Evolutionary conservation across 2,113 vertebrate species (phyloP).

Genomic region (mouse (Mus musculus)): DNA sequence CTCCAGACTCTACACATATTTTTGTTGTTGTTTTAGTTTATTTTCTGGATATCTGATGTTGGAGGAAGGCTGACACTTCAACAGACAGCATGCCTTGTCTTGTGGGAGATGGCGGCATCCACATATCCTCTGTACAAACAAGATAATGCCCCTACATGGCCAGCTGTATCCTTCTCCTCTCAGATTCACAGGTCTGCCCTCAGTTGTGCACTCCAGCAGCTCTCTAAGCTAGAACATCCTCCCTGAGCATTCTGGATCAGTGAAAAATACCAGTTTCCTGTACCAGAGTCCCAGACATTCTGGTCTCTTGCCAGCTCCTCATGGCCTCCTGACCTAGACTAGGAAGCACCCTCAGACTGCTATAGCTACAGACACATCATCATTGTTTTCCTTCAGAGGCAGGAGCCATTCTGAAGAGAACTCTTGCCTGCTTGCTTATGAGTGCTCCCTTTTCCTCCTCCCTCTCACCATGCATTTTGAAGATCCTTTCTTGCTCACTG

Average conservation of each 20-base stretch:
- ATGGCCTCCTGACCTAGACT: no score
- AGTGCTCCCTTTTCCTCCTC: neutral
- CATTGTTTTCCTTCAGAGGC: neutral
- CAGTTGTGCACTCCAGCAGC: neutral
- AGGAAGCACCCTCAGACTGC: neutral
- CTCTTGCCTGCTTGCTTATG: neutral
- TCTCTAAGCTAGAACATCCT: fast-evolving
- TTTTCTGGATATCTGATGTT: neutral
- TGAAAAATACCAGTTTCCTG: fast-evolving
- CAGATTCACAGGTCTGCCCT: fast-evolving
- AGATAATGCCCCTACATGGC: neutral
- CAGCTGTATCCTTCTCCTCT: neutral
- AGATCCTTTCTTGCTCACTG: neutral
- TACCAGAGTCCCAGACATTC: fast-evolving
- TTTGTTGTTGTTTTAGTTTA: neutral
- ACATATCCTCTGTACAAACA: no score
- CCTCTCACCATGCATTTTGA: neutral
- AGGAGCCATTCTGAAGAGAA: neutral
- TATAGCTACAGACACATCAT: fast-evolving
- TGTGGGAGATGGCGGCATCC: neutral
- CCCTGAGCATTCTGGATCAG: neutral
- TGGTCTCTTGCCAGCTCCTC: no score
- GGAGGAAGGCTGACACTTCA: fast-evolving
- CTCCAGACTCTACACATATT: neutral
- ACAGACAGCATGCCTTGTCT: neutral